Conservation (phyloP, 2,113 vertebrate species). For the Dunckerocampus dactyliophorus region DNA sequence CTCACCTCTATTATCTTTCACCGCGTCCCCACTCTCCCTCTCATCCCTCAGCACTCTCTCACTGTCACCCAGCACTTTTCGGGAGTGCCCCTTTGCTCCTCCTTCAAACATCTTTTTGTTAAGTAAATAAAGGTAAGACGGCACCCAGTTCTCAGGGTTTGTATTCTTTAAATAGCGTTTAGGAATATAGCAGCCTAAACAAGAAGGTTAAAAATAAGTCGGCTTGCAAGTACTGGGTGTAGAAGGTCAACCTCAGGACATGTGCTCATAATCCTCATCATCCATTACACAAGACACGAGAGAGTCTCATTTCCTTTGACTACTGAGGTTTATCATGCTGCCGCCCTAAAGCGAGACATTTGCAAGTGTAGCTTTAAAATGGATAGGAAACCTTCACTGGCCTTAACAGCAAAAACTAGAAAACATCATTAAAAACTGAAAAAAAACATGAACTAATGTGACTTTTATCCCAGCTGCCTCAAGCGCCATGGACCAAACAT, state of each 20-base stretch:
- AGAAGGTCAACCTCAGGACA: slow-evolving; percentile 38
- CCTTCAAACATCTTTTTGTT: slow-evolving; percentile 14
- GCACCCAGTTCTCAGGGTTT: background rate
- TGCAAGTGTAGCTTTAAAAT: slow-evolving; percentile 11
- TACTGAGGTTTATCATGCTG: slow-evolving; percentile 7
- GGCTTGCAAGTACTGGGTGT: slow-evolving; percentile 12
- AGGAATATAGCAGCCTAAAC: background rate
- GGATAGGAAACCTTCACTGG: slow-evolving; percentile 26
- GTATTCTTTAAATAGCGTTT: background rate
- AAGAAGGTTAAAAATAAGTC: background rate
- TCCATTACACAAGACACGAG: slow-evolving; percentile 15
- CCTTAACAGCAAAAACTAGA: background rate
- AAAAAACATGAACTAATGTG: background rate
- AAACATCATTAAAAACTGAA: too few species aligned
- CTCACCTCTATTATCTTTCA: slow-evolving; percentile 68
- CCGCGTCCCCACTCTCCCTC: slow-evolving; percentile 44
- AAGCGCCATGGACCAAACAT: too few species aligned
- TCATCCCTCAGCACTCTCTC: slow-evolving; percentile 53
- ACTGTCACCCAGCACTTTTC: slow-evolving; percentile 47
- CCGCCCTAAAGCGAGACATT: slow-evolving; percentile 6
- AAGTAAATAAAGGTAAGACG: background rate
- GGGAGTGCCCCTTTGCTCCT: slow-evolving; percentile 12
- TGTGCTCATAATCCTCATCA: slow-evolving; percentile 34
- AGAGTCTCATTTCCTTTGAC: slow-evolving; percentile 19
- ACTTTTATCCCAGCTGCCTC: background rate